phyloP scores from a whole-genome alignment of 2,113 vertebrate species.

The Microtus richardsoni region DNA sequence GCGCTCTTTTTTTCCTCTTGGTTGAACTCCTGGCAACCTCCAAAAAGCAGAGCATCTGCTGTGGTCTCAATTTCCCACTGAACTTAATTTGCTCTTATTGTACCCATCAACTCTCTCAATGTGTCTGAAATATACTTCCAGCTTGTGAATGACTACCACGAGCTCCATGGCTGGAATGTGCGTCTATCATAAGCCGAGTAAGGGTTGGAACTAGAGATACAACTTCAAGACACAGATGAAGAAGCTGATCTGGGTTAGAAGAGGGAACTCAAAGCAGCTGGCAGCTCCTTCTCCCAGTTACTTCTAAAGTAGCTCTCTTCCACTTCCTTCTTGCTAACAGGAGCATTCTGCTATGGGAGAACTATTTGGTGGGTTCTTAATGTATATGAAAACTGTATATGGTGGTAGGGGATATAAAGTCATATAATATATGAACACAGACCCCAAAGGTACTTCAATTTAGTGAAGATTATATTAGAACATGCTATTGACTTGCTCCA shows the following conservation, averaged over 20 bases:
- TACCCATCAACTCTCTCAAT: neutral
- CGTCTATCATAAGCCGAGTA: neutral
- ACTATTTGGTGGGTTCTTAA: neutral
- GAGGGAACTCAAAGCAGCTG: no score
- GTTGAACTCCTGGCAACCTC: slow-evolving; percentile 62
- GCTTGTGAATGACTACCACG: neutral
- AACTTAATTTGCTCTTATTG: neutral
- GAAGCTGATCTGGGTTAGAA: neutral
- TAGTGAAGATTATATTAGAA: neutral
- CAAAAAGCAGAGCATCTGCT: slow-evolving; percentile 64
- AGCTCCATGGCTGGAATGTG: neutral
- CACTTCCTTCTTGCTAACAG: neutral
- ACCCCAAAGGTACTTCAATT: neutral
- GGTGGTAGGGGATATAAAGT: neutral
- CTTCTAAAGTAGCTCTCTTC: neutral
- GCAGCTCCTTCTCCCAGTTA: neutral
- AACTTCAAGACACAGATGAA: neutral
- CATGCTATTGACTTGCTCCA: neutral
- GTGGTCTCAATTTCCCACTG: slow-evolving; percentile 57
- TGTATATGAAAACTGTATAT: rapidly evolving
- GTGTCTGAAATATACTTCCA: neutral
- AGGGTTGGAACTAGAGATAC: neutral
- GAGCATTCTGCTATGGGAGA: rapidly evolving
- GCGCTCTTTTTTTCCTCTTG: slow-evolving; percentile 54
- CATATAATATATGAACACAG: neutral